Conservation (phyloP, 1,140 invertebrate genomes). For the Diabrotica undecimpunctata region DNA sequence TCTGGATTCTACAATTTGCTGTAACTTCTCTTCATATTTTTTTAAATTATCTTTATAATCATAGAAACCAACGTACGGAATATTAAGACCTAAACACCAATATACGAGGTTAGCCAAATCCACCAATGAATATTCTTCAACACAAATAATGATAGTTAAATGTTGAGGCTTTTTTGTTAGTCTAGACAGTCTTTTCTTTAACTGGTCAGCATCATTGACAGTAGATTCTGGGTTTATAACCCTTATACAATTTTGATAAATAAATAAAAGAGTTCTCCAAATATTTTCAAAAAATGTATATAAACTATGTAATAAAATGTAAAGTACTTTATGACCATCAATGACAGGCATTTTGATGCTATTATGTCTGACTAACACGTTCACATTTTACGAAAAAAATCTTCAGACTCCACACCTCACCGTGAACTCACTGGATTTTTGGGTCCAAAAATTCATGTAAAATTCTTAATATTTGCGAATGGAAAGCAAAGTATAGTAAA, state of each 20-base stretch:
- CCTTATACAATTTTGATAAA: conserved; percentile 21
- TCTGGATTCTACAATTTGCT: conserved; percentile 51
- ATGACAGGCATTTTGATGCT: conserved; percentile 12
- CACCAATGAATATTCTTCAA: conserved; percentile 48
- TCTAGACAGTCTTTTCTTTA: conserved; percentile 23
- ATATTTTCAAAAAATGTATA: conserved; percentile 28
- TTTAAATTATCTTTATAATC: conserved; percentile 63
- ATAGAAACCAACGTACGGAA: conserved; percentile 66
- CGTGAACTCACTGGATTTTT: conserved; percentile 35
- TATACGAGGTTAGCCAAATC: conserved; percentile 59
- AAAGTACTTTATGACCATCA: conserved; percentile 24
- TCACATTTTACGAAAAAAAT: not conserved
- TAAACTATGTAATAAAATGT: conserved; percentile 27
- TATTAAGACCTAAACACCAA: conserved; percentile 61
- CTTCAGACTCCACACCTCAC: not conserved
- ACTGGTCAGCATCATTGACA: conserved; percentile 11
- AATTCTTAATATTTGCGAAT: conserved; percentile 51
- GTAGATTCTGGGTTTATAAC: conserved; percentile 27
- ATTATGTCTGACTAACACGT: not conserved
- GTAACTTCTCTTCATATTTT: conserved; percentile 54
- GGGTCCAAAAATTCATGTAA: conserved; percentile 49
- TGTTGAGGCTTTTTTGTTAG: conserved; percentile 48
- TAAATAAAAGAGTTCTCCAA: conserved; percentile 10
- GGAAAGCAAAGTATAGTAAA: conserved; percentile 55
- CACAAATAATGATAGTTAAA: conserved; percentile 52